Conservation (phyloP, 2,113 vertebrate genomes). For the Bucco capensis region DNA sequence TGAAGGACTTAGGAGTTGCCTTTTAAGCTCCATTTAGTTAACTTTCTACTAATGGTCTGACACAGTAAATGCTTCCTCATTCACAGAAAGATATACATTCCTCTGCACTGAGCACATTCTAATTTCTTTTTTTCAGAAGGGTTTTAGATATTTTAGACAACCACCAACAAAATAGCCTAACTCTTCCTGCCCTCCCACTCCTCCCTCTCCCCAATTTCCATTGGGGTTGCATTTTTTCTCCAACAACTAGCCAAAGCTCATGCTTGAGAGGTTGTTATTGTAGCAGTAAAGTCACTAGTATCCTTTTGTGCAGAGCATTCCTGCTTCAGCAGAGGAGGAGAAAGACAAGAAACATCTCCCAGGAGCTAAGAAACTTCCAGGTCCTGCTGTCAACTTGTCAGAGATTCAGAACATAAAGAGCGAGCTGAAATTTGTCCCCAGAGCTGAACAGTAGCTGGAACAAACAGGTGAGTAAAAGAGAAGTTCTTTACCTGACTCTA, state of each 20-base stretch:
- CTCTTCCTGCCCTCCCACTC: not conserved
- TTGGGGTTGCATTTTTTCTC: not conserved
- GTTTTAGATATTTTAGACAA: not conserved
- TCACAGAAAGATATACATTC: not conserved
- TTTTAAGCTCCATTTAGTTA: not conserved
- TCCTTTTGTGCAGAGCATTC: constrained; percentile 56
- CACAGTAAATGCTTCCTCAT: not conserved
- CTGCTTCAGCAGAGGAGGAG: constrained; percentile 64
- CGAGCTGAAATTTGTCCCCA: constrained; percentile 85
- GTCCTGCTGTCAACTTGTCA: constrained; percentile 88
- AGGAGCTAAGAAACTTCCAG: constrained; percentile 90
- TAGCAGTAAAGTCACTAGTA: not conserved
- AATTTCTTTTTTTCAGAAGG: not conserved
- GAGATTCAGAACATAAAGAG: constrained; percentile 96
- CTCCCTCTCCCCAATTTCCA: not conserved
- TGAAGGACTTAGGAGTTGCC: not conserved
- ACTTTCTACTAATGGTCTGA: not conserved
- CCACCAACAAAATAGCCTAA: not conserved
- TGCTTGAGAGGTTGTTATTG: not conserved
- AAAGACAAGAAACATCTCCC: constrained; percentile 87
- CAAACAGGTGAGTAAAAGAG: constrained; percentile 63
- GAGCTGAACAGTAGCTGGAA: constrained; percentile 74
- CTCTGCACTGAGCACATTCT: not conserved
- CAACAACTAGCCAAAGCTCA: not conserved
- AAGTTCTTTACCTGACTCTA: not conserved